Evolutionary conservation across 1,140 invertebrate genomes (phyloP).

Genomic region (Frieseomelitta varia): DNA sequence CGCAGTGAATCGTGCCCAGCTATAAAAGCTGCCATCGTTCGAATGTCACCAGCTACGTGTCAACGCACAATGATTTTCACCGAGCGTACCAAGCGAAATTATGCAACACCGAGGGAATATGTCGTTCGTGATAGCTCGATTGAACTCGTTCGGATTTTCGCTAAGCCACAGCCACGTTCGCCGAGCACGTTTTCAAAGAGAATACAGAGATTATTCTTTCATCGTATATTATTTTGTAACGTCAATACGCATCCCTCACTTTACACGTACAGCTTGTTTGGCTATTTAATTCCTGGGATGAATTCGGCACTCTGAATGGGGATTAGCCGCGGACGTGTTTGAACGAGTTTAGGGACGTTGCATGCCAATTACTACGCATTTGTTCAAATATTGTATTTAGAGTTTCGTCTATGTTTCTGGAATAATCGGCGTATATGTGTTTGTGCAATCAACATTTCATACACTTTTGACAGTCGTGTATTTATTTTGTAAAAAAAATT

Average conservation of each 20-base stretch:
- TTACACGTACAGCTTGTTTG: neutral
- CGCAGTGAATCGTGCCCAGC: neutral
- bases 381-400: neutral
- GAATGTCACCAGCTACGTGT: constrained; percentile 3
- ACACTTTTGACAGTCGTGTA: too few relatives aligned
- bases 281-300: neutral
- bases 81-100: constrained; percentile 15
- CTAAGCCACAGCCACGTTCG: constrained; percentile 27
- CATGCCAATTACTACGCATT: neutral
- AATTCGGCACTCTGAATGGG: constrained; percentile 3
- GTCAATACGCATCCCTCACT: constrained; percentile 29
- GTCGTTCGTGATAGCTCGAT: constrained; percentile 12
- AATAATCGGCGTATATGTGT: neutral
- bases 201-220: constrained; percentile 48
- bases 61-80: constrained; percentile 23
- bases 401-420: neutral
- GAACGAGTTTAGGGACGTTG: neutral
- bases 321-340: neutral
- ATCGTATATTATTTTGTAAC: constrained; percentile 18
- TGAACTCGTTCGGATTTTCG: constrained; percentile 38
- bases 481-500: too few relatives aligned
- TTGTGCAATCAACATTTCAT: neutral
- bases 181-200: constrained; percentile 44
- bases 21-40: neutral
- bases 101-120: neutral